These are phyloP conservation scores for Hypselothyrea guttata DNA, from an alignment of 2,888 invertebrate species.

Conservation along the genomic window DNA sequence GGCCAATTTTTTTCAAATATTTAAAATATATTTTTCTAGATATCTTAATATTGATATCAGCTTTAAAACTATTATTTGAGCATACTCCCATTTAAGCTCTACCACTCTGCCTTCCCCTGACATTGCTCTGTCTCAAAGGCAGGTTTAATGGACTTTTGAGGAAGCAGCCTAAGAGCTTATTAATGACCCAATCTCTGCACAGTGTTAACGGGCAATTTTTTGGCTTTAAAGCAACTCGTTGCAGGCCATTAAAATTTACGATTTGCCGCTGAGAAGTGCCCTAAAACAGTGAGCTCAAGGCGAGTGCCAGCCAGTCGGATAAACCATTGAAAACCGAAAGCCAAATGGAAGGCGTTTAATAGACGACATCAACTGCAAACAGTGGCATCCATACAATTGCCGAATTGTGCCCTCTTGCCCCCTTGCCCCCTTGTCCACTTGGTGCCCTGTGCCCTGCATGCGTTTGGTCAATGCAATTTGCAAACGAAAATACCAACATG, in stretches of 20 bases:
- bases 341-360: slow-evolving; percentile 45
- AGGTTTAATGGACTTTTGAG: slow-evolving; percentile 30
- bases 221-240: slow-evolving; percentile 25
- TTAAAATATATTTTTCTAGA: no score
- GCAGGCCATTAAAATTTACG: slow-evolving; percentile 60
- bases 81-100: background rate
- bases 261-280: slow-evolving; percentile 13
- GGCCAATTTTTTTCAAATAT: no score
- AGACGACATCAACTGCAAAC: slow-evolving; percentile 35
- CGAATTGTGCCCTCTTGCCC: background rate
- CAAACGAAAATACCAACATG: slow-evolving; percentile 44
- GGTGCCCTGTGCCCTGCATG: background rate
- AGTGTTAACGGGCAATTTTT: slow-evolving; percentile 32
- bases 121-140: background rate
- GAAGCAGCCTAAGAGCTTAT: slow-evolving; percentile 18
- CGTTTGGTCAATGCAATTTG: slow-evolving; percentile 35
- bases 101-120: background rate
- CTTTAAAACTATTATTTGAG: no score
- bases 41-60: no score
- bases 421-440: background rate
- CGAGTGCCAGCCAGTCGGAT: slow-evolving; percentile 1
- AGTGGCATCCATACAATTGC: background rate
- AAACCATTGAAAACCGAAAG: slow-evolving; percentile 17
- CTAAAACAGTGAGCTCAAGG: slow-evolving; percentile 7
- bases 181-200: slow-evolving; percentile 19